Evolutionary conservation across 2,888 invertebrate genomes (phyloP), one percentile per base, ranked within the genome.

Genomic region (Perdita meconis): DNA sequence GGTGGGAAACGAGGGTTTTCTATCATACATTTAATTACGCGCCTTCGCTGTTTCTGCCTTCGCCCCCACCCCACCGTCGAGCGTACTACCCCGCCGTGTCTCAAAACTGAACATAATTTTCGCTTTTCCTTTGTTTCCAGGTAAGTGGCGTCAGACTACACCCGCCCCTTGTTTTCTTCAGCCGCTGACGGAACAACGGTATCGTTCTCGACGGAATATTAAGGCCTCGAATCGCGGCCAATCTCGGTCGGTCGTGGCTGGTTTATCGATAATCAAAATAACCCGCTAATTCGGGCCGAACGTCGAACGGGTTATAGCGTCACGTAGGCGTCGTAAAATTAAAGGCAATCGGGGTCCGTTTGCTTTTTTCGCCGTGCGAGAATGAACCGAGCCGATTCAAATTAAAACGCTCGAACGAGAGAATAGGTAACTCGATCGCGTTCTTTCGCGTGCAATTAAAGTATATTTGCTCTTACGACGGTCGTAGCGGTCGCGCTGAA

Each of bases 91-190:
- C 82, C 64, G 68, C 60, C 73, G 53, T 57, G 70, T 60, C 76
- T 57, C 61, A 75, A 72, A 74, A 78, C 68, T 66, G 59, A 80
- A 73, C 63, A 60, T 86, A 83, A 87, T 87, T 83, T 71, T 78
- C 73, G 53, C 61, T 83, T 84, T 85, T 83, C 80, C 70, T 89
- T 84, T 89, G 86, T 90, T 91, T 86, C 34, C 89, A 89, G 89
- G 90, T 90, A 88, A 90, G 90, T 90, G 76, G 72, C 77, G 61
- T 66, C 74, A 22, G 47, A 26, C 42, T 24, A 42, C 44, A 42
- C 22, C 50, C n/a, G 24, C 40, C 63, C 34, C 12, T 51, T 2
- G 59, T 60, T 60, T 16, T 51, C 36, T 5, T n/a, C 22, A n/a
- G 13, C 5, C 10, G 24, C 42, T 10, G 13, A 12, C 8, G 8